These are phyloP conservation scores for Andrena chrysosceles DNA, from an alignment of 2,888 invertebrate species.

Conservation along the genomic window DNA sequence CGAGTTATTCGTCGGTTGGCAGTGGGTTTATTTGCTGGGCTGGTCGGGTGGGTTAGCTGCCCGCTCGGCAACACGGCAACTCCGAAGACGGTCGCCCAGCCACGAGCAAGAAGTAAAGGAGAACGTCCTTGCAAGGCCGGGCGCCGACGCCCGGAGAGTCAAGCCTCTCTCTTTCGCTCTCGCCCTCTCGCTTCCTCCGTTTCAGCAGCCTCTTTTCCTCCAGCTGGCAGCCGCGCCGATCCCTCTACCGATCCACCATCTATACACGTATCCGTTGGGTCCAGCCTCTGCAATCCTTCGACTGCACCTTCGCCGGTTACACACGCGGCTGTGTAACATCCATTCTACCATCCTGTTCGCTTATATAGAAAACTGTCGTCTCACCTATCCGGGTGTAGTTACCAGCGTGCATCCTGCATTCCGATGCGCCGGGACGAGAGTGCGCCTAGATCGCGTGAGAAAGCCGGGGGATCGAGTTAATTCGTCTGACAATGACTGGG, in stretches of 20 bases:
- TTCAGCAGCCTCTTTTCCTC: conserved; percentile 45
- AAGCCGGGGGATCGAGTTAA: conserved; percentile 42
- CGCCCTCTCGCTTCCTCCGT: conserved; percentile 42
- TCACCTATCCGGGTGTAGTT: conserved; percentile 69
- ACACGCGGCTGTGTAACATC: conserved; percentile 66
- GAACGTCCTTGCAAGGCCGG: conserved; percentile 81
- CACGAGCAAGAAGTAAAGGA: conserved; percentile 74
- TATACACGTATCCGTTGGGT: conserved; percentile 30
- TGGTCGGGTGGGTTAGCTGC: conserved; percentile 64
- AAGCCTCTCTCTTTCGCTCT: conserved; percentile 59
- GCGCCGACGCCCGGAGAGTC: conserved; percentile 76
- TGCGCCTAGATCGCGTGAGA: conserved; percentile 55
- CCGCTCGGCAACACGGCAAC: conserved; percentile 61
- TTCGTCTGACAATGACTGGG: conserved; percentile 39
- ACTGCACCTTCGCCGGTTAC: conserved; percentile 60
- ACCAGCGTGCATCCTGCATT: conserved; percentile 63
- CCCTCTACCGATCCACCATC: conserved; percentile 24
- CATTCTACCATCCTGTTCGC: conserved; percentile 68
- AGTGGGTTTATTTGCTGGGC: conserved; percentile 65
- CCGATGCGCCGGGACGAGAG: conserved; percentile 47
- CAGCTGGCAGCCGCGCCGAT: conserved; percentile 32
- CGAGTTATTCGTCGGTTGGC: conserved; percentile 53
- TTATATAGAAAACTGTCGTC: conserved; percentile 70
- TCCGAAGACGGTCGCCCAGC: conserved; percentile 63
- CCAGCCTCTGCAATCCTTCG: conserved; percentile 56